phyloP scores from a whole-genome alignment of 2,113 vertebrate species.

The Oryzias javanicus region DNA sequence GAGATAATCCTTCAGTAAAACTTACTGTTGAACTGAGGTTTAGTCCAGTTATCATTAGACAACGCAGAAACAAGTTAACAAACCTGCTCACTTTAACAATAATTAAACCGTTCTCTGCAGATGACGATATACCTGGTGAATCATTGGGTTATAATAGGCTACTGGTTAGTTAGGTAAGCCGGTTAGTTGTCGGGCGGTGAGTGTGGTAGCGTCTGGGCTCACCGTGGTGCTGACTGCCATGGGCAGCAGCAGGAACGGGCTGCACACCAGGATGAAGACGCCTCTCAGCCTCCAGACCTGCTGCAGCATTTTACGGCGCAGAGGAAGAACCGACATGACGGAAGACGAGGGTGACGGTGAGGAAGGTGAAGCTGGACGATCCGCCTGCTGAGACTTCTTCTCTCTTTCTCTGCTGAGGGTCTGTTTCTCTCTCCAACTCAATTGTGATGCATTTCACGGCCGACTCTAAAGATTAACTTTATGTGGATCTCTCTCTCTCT shows the following conservation, averaged over 20 bases:
- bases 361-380: not conserved
- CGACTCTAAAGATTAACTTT: slow-evolving; percentile 58
- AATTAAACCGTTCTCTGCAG: too few relatives aligned
- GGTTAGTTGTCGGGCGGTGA: not conserved
- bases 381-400: not conserved
- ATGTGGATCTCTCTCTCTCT: slow-evolving; percentile 18
- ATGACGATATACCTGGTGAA: too few relatives aligned
- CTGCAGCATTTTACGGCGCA: slow-evolving; percentile 56
- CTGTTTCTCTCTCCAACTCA: not conserved
- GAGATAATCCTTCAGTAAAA: too few relatives aligned
- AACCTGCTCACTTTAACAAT: too few relatives aligned
- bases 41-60: too few relatives aligned
- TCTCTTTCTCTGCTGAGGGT: not conserved
- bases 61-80: too few relatives aligned
- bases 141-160: too few relatives aligned
- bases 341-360: not conserved
- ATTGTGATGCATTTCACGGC: slow-evolving; percentile 42
- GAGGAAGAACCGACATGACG: slow-evolving; percentile 55
- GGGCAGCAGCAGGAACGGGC: slow-evolving; percentile 84
- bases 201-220: slow-evolving; percentile 15
- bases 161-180: not conserved
- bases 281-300: slow-evolving; percentile 65
- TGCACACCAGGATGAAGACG: slow-evolving; percentile 73
- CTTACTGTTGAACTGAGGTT: too few relatives aligned
- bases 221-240: slow-evolving; percentile 81